Evolutionary conservation across 2,797 vertebrate species (phyloP).

Genomic region (Florisuga fusca): DNA sequence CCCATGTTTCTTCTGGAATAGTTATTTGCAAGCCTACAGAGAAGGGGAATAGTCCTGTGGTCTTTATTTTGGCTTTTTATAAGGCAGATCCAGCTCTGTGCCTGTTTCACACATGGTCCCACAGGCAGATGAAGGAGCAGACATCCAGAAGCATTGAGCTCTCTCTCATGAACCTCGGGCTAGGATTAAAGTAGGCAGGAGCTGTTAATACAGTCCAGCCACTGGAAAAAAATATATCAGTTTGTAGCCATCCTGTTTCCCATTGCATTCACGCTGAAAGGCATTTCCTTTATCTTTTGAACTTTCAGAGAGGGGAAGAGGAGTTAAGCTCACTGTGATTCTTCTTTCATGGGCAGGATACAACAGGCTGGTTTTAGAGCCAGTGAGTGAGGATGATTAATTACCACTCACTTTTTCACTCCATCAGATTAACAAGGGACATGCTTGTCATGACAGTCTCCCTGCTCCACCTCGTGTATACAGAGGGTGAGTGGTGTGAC

Average conservation of each 20-base stretch:
- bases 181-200: background rate
- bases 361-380: conserved; percentile 43
- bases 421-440: conserved; percentile 33
- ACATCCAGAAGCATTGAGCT: background rate
- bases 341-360: conserved; percentile 25
- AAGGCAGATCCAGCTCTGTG: background rate
- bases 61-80: background rate
- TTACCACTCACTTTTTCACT: conserved; percentile 62
- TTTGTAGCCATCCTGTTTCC: background rate
- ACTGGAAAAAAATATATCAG: background rate
- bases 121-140: background rate
- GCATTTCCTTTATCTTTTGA: conserved; percentile 1
- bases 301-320: background rate
- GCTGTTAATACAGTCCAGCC: background rate
- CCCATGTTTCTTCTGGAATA: background rate
- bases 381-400: conserved; percentile 75
- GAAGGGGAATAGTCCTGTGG: background rate
- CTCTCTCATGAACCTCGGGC: background rate
- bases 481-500: conserved; percentile 48
- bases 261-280: background rate
- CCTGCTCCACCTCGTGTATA: conserved; percentile 27
- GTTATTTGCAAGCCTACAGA: background rate
- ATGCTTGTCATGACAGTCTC: conserved; percentile 33
- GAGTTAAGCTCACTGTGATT: conserved; percentile 1
- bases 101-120: background rate